These are phyloP conservation scores for Dryobates pubescens DNA, from an alignment of 2,797 vertebrate species.

Conservation along the genomic window DNA sequence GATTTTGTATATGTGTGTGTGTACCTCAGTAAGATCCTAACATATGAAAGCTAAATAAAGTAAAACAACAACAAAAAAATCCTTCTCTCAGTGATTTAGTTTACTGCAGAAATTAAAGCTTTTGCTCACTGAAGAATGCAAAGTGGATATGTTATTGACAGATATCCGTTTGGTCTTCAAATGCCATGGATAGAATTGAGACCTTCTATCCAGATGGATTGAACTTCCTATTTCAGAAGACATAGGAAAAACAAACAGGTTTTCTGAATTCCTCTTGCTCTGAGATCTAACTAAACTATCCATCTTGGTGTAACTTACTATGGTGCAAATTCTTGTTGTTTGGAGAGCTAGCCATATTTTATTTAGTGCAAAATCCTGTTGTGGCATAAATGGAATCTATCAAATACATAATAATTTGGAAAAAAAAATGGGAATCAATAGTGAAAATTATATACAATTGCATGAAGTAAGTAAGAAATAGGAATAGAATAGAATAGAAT, in stretches of 20 bases:
- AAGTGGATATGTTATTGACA: not conserved
- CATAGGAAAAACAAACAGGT: not conserved
- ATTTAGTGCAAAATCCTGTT: not conserved
- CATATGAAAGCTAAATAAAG: not conserved
- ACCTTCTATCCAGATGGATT: not conserved
- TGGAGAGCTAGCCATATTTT: not conserved
- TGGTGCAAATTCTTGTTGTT: not conserved
- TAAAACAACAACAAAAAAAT: not conserved
- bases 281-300: not conserved
- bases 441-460: not conserved
- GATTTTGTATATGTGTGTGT: not conserved
- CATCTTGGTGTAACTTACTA: not conserved
- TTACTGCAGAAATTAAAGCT: not conserved
- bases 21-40: not conserved
- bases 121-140: not conserved
- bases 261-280: not conserved
- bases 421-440: not conserved
- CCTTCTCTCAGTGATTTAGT: not conserved
- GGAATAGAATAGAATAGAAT: not conserved
- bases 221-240: not conserved
- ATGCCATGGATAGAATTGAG: not conserved
- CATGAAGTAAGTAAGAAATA: not conserved
- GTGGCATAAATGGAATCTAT: not conserved
- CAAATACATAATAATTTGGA: not conserved
- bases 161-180: not conserved